Evolutionary conservation across 2,888 invertebrate species (phyloP).

Genomic region (Amphimallon solstitiale): DNA sequence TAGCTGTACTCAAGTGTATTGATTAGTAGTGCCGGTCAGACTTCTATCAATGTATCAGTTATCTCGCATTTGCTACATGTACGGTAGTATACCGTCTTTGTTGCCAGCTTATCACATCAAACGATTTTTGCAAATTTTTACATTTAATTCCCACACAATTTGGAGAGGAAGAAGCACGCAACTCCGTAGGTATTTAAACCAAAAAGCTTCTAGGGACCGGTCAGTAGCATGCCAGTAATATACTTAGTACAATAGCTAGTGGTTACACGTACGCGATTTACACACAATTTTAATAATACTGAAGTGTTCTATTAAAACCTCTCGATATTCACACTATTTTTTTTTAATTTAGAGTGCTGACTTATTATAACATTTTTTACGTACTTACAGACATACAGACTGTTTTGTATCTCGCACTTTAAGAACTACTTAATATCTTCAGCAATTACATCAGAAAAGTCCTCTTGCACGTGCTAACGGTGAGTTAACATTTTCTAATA

Average conservation of each 20-base stretch:
- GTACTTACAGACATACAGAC: neutral
- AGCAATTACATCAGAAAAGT: constrained; percentile 27
- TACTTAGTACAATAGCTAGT: neutral
- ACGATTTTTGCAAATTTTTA: constrained; percentile 7
- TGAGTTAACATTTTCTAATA: constrained; percentile 12
- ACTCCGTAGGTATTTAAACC: constrained; percentile 23
- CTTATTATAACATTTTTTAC: constrained; percentile 6
- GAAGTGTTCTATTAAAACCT: constrained; percentile 1
- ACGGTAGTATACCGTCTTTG: neutral
- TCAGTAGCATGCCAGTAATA: constrained; percentile 7
- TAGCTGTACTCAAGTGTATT: neutral
- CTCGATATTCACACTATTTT: neutral
- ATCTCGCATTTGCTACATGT: neutral
- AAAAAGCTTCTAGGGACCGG: constrained; percentile 10
- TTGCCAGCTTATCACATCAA: constrained; percentile 3
- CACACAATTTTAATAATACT: no score
- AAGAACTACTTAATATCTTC: constrained; percentile 3
- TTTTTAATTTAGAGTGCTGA: neutral
- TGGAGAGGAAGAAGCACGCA: constrained; percentile 26
- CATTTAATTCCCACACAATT: neutral
- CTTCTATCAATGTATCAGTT: neutral
- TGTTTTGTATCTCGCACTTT: neutral
- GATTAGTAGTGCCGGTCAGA: constrained; percentile 7
- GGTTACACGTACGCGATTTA: neutral
- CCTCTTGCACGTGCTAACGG: constrained; percentile 27